Conservation (phyloP, 2,113 vertebrate genomes). For the Stomatorhinus ivindoensis region DNA sequence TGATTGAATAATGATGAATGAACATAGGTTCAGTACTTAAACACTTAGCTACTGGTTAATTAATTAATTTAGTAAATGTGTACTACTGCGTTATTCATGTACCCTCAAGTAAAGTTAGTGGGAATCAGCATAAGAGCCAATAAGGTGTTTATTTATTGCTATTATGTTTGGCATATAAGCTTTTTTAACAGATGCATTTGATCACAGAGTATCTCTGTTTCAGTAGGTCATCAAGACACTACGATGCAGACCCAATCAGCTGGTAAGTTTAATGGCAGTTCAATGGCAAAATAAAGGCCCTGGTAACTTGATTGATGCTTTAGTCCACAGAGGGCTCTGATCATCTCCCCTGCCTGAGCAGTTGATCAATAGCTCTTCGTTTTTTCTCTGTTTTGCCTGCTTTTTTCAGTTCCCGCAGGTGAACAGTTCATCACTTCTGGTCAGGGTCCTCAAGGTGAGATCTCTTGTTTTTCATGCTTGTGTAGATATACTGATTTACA, state of each 20-base stretch:
- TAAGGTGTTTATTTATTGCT: neutral
- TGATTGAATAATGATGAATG: no score
- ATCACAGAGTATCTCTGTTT: constrained; percentile 18
- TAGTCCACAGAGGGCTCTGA: neutral
- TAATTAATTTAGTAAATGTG: no score
- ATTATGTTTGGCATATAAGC: neutral
- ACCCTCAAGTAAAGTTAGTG: no score
- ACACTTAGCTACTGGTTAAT: no score
- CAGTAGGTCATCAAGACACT: constrained; percentile 43
- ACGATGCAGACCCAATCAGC: constrained; percentile 48
- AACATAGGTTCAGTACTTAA: no score
- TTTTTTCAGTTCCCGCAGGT: constrained; percentile 62
- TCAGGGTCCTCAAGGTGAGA: constrained; percentile 69
- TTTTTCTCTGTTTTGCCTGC: constrained; percentile 60
- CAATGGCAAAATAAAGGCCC: constrained; percentile 17
- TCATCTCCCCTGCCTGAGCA: constrained; percentile 20
- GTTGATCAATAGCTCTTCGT: constrained; percentile 56
- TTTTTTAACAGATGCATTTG: neutral
- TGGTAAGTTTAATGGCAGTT: constrained; percentile 58
- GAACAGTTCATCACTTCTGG: constrained; percentile 67
- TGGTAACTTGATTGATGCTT: neutral
- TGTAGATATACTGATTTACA: neutral
- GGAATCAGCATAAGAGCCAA: neutral
- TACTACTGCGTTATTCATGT: no score
- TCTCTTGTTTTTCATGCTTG: neutral